Base-by-base conservation (phyloP, 2,888 invertebrate species). In the Melikaiella ostensackeni region DNA sequence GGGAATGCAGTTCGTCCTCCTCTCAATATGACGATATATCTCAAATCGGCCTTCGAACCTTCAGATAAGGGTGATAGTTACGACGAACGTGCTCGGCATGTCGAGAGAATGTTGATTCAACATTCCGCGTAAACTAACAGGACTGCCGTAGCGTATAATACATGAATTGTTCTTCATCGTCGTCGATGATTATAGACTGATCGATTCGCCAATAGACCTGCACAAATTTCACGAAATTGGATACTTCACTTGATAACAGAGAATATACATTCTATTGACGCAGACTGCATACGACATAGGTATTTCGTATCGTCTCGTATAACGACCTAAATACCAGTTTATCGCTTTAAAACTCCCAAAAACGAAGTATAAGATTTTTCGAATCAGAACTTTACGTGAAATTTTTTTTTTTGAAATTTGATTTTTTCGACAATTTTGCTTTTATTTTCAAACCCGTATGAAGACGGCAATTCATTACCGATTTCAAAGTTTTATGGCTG, bases 121-220 rank as follows among this genome's bases (percentile, higher is more conserved):
- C 66, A 66, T 66, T 66, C 46, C 24, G 27, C 16, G 64, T 46
- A 66, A 66, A 66, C 64, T 66, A 66, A 66, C 42, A 24, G 35
- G 35, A 24, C 64, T 19, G 46, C 38, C 11, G 24, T 16, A 46
- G 66, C 24, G 27, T 19, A 42, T 66, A 66, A 66, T 66, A 46
- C 46, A 13, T 24, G 46, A 66, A 66, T 66, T 66, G 46, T 46
- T 66, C 46, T 66, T 66, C 66, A 46, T 19, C 46, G 24, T 66
- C 42, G 8, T 16, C 9, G 19, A 46, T 66, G 42, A n/a, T n/a
- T n/a, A 46, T 46, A 19, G 3, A 19, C 27, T 66, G 9, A 66
- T 66, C 66, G 66, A 66, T 66, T 66, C 27, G 66, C 11, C 66
- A 30, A 66, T 66, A 66, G 24, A 66, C 30, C 46, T 8, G 46